These are phyloP conservation scores for Morinoia aosen DNA, from an alignment of 2,888 invertebrate genomes.

Conservation along the genomic window DNA sequence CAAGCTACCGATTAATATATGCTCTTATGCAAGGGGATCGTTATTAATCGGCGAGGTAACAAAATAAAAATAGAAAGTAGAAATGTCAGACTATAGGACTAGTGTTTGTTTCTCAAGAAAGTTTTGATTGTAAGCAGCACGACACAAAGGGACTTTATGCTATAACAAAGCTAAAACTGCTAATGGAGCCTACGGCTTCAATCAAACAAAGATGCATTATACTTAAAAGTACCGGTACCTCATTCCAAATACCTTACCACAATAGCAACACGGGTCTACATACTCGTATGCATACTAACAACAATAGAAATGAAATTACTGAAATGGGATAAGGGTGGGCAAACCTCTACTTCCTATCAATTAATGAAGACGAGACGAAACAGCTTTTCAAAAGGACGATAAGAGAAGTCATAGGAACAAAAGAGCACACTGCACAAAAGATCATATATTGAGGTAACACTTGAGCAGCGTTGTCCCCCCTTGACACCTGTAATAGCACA, in stretches of 20 bases:
- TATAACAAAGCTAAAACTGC: background rate
- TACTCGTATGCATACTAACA: background rate
- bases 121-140: background rate
- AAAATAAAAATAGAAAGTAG: background rate
- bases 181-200: background rate
- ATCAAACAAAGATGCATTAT: background rate
- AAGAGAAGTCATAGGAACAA: background rate
- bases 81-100: background rate
- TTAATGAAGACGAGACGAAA: background rate
- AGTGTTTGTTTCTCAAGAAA: background rate
- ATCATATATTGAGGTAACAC: background rate
- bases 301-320: background rate
- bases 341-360: background rate
- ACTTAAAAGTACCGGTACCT: background rate
- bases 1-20: background rate
- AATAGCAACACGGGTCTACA: too few relatives aligned
- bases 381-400: background rate
- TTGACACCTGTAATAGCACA: background rate
- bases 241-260: background rate
- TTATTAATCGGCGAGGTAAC: background rate
- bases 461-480: background rate
- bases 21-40: background rate
- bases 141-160: background rate
- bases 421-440: background rate
- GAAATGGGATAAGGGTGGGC: background rate